These are phyloP conservation scores for Sylvia borin DNA, from an alignment of 2,797 vertebrate genomes.

Conservation along the genomic window DNA sequence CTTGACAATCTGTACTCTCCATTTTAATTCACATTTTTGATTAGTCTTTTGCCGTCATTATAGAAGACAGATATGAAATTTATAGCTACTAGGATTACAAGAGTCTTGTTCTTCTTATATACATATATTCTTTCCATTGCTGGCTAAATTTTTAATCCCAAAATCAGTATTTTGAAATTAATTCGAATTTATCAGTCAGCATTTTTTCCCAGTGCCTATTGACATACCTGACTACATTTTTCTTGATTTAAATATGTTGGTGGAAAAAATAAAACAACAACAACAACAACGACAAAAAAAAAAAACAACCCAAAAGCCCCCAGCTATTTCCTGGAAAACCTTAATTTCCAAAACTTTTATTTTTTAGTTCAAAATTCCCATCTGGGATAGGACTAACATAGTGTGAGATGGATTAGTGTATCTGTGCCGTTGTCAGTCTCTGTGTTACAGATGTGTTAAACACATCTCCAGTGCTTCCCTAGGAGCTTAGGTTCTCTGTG, in stretches of 20 bases:
- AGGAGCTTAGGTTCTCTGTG: not conserved
- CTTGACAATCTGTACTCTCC: not conserved
- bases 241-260: not conserved
- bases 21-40: conserved; percentile 19
- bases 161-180: not conserved
- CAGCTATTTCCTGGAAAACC: not conserved
- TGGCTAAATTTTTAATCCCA: not conserved
- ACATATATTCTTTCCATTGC: not conserved
- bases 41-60: not conserved
- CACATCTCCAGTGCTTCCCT: not conserved
- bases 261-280: not conserved
- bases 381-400: not conserved
- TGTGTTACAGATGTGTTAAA: not conserved
- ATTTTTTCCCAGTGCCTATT: not conserved
- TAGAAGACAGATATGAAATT: not conserved
- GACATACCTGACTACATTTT: not conserved
- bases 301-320: not conserved
- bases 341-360: not conserved
- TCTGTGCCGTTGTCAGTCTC: not conserved
- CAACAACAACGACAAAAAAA: not conserved
- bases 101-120: not conserved
- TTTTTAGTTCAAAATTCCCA: not conserved
- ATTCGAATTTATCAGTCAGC: not conserved
- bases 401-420: rapidly evolving
- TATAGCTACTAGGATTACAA: not conserved